These are phyloP conservation scores for Melanerpes formicivorus DNA, from an alignment of 2,113 vertebrate species.

Conservation along the genomic window DNA sequence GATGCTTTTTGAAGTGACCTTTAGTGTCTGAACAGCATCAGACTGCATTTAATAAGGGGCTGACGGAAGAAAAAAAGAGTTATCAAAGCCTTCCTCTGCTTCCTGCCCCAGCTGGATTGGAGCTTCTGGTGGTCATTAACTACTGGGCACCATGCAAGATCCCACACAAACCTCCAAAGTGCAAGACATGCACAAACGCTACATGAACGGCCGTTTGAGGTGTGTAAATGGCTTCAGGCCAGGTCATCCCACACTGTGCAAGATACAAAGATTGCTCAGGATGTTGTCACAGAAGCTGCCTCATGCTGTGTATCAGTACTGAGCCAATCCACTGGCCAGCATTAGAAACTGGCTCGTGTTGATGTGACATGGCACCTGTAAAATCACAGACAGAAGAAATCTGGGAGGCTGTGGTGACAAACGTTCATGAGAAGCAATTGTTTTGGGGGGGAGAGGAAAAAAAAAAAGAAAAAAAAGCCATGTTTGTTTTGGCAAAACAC, in stretches of 20 bases:
- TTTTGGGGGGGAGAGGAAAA: background rate
- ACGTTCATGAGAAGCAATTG: constrained; percentile 27
- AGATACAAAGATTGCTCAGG: background rate
- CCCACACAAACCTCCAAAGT: no score
- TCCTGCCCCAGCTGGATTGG: background rate
- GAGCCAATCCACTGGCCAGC: background rate
- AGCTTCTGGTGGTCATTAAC: rapidly evolving
- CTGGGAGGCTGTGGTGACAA: background rate
- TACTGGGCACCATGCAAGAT: background rate
- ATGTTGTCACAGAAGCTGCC: background rate
- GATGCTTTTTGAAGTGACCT: background rate
- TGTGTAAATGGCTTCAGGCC: background rate
- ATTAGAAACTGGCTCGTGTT: background rate
- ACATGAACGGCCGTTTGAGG: background rate
- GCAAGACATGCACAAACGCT: rapidly evolving
- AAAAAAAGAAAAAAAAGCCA: background rate
- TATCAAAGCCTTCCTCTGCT: background rate
- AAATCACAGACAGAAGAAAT: background rate
- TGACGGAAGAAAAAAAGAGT: background rate
- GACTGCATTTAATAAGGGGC: no score
- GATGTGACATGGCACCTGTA: constrained; percentile 38
- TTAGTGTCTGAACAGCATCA: background rate
- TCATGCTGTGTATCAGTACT: rapidly evolving
- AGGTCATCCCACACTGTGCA: rapidly evolving
- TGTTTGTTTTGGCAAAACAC: constrained; percentile 66